These are phyloP conservation scores for Chromoteleia sp. DNA, from an alignment of 2,888 invertebrate species.

Conservation along the genomic window DNA sequence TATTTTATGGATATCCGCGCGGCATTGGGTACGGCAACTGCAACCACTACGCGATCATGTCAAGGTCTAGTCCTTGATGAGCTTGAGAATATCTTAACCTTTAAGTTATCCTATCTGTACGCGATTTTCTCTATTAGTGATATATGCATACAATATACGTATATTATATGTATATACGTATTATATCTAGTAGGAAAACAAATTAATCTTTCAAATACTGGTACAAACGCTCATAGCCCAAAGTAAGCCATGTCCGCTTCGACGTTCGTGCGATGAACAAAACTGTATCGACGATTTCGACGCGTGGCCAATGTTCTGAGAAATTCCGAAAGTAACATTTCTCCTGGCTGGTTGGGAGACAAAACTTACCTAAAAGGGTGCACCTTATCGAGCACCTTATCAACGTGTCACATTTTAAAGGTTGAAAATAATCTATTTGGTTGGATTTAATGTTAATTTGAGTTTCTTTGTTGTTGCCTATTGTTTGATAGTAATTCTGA, in stretches of 20 bases:
- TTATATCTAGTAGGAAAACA: constrained; percentile 74
- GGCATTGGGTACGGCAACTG: constrained; percentile 27
- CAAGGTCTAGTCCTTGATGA: constrained; percentile 42
- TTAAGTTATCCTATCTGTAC: constrained; percentile 55
- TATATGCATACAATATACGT: constrained; percentile 62
- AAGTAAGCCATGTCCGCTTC: constrained; percentile 19
- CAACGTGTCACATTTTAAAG: background rate
- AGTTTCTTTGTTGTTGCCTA: background rate
- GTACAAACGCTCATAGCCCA: constrained; percentile 67
- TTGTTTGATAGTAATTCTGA: background rate
- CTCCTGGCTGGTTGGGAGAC: no score
- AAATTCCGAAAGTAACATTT: no score
- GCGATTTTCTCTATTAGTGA: constrained; percentile 53
- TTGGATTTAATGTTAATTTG: background rate
- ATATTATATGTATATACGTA: constrained; percentile 50
- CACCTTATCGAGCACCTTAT: no score
- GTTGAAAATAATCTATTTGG: background rate
- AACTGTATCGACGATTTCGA: constrained; percentile 27
- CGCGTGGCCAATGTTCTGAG: no score
- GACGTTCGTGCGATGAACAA: constrained; percentile 26
- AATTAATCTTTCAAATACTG: constrained; percentile 75
- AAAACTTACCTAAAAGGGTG: no score
- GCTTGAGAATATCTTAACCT: constrained; percentile 33
- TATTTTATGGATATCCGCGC: constrained; percentile 14
- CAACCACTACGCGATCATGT: constrained; percentile 39